Evolutionary conservation across 2,797 vertebrate genomes (phyloP).

Genomic region (Lacerta agilis): DNA sequence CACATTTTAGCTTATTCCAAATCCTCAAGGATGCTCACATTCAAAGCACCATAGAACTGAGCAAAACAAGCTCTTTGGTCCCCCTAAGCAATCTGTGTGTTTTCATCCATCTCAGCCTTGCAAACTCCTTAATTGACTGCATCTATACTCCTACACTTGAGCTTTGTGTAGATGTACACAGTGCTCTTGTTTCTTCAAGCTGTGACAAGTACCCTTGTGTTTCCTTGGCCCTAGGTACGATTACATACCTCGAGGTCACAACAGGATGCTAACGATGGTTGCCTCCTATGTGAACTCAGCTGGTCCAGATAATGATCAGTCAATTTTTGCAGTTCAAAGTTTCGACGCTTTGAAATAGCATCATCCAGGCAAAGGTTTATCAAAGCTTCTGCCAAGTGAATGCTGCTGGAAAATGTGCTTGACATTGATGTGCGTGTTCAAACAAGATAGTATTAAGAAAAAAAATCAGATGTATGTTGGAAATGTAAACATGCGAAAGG

Average conservation of each 20-base stretch:
- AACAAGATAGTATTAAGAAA: slow-evolving; percentile 4
- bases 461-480: slow-evolving; percentile 14
- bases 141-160: background rate
- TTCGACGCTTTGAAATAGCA: background rate
- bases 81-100: background rate
- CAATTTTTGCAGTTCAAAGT: slow-evolving; percentile 1
- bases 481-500: too few relatives aligned
- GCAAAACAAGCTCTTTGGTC: background rate
- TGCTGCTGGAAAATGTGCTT: background rate
- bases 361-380: background rate
- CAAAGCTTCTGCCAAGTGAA: background rate
- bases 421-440: slow-evolving; percentile 4
- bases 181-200: background rate
- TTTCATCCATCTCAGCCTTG: background rate
- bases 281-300: background rate
- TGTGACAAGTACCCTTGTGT: background rate
- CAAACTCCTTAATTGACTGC: background rate
- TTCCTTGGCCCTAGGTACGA: background rate
- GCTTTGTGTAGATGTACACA: background rate
- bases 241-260: background rate
- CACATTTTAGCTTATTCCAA: too few relatives aligned
- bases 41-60: too few relatives aligned
- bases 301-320: slow-evolving; percentile 3
- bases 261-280: background rate
- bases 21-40: too few relatives aligned